Evolutionary conservation across 2,888 invertebrate species (phyloP), one percentile per base, ranked within the genome.

Genomic region (Dioctria rufipes): DNA sequence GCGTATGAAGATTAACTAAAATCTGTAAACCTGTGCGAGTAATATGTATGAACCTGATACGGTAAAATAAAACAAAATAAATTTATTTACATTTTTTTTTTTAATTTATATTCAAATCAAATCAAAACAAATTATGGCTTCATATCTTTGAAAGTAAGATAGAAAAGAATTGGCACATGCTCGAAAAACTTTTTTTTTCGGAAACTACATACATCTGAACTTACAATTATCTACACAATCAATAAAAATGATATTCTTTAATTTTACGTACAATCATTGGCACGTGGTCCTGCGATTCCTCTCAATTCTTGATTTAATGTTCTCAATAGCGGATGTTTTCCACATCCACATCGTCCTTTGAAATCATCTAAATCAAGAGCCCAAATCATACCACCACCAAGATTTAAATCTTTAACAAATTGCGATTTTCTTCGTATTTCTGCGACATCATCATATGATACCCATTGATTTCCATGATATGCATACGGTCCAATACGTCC

Each of bases 301-400:
- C 91, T 87, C 42, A 93, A 85, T 85, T 91, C 92, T 82, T 90
- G 89, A 84, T 91, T 92, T 49, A 95, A 87, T 0, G 94, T 93
- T 42, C 91, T 91, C 73, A 95, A 88, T 11, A 95, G 88, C 0
- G 95, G 94, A 88, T 93, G 91, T 75, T 91, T 90, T 4, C 92
- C 92, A 87, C 94, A 94, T 5, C 92, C 92, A 86, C 95, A 95
- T 66, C 89, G 88, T 40, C 92, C 93, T 77, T 91, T 90, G 90
- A 94, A 94, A 87, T 95, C 95, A 86, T 95, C 95, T 84, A 95
- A 89, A 88, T 95, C 95, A 39, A 95, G 87, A 0, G 95, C 94
- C 95, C 95, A 95, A 37, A 95, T 90, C 90, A 94, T 94, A 6
- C 93, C 94, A 5, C 95, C 95, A 3, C 94, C 93, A 40, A 94